Evolutionary conservation across 1,140 invertebrate species (phyloP), one percentile per base, ranked within the genome.

Genomic region (Eubasilissa regina): DNA sequence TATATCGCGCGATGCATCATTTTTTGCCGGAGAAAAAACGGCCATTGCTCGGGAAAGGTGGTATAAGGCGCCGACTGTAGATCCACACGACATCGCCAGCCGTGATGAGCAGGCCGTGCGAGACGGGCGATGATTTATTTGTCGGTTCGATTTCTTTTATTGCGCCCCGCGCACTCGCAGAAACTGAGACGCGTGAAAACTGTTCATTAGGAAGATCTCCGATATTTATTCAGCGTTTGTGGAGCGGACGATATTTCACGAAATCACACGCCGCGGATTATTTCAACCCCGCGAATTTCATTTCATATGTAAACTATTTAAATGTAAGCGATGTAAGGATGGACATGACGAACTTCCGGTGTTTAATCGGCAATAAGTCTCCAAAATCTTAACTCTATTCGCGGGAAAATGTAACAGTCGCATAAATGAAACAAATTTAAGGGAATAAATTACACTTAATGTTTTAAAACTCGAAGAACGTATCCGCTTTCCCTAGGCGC

Each of bases 1-100:
- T 17, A 62, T 74, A 58, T 15, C 48, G 47, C 78, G 58, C 58
- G 62, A 44, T 79, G 70, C 70, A 79, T 74, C 58, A 25, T 70
- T 35, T 35, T 75, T 45, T 44, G 48, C 51, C 48, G 17, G 43
- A 19, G 45, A 48, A 68, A 62, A 79, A 79, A 74, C 17, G 70
- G 60, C 35, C 44, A 47, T 47, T 45, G 15, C 44, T 43, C 43
- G 6, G 64, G 19, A 21, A 45, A 68, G 44, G 15, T 19, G 43
- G 44, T n/a, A n/a, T n/a, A n/a, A 17, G 64, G 0, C 19, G 10
- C 35, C 8, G 60, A 19, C 9, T 43, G 13, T 7, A 11, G 64
- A 15, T 15, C 12, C 64, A 48, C 64, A 47, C 64, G 64, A 68
- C 64, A 68, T 0, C 11, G 48, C 3, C 48, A 8, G 48, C 11